Percentiles rank a stretch among this genome's conserved stretches.
phyloP scores from a whole-genome alignment of 2,797 vertebrate genomes.

The Florisuga fusca region DNA sequence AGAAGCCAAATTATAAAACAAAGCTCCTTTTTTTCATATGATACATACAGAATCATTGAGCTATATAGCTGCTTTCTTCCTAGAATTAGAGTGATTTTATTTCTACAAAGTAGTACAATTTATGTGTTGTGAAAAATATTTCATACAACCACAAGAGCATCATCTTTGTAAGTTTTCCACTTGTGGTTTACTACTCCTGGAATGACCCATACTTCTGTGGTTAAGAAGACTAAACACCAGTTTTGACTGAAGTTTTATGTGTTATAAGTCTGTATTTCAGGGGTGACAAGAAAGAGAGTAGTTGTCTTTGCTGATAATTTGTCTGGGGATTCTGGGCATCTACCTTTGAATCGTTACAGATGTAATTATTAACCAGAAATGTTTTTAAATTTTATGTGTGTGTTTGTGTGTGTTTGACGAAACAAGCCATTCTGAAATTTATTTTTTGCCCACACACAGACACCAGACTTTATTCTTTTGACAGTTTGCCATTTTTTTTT shows the following conservation, averaged over 20 bases:
- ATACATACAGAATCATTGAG: background rate
- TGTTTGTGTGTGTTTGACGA: background rate
- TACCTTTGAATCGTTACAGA: background rate
- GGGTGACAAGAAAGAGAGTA: background rate
- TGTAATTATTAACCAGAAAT: background rate
- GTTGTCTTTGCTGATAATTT: background rate
- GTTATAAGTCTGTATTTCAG: fast-evolving
- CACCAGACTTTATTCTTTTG: background rate
- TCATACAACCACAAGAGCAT: background rate
- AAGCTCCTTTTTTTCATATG: background rate
- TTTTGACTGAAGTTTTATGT: background rate
- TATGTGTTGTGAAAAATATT: background rate
- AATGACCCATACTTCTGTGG: background rate
- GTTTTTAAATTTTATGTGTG: background rate
- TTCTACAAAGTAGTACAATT: background rate
- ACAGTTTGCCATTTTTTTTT: background rate
- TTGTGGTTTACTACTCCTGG: background rate
- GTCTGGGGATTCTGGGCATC: background rate
- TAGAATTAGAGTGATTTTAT: background rate
- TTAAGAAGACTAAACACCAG: background rate
- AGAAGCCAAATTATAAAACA: background rate
- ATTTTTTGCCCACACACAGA: background rate
- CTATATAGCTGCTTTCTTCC: background rate
- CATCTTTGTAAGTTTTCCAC: background rate
- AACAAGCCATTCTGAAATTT: background rate